Evolutionary conservation across 2,797 vertebrate genomes (phyloP).

Genomic region (Gila robusta): DNA sequence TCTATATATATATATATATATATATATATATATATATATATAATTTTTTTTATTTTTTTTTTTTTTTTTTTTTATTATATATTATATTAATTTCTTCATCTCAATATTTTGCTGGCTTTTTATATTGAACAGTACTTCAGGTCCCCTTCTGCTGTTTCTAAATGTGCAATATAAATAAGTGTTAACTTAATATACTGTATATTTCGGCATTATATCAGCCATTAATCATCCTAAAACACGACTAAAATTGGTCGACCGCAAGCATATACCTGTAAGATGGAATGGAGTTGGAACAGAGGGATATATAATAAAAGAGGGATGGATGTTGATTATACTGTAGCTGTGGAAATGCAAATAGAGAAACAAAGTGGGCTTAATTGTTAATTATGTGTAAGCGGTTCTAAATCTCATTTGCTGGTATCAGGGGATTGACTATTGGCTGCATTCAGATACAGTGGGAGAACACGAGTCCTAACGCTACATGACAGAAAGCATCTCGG

Average conservation of each 20-base stretch:
- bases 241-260: not conserved
- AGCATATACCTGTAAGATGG: not conserved
- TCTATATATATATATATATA: no score
- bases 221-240: not conserved
- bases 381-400: constrained; percentile 6
- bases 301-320: not conserved
- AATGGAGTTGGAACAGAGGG: not conserved
- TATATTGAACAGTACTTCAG: not conserved
- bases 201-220: not conserved
- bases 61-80: no score
- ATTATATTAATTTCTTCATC: not conserved
- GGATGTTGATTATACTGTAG: not conserved
- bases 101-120: not conserved
- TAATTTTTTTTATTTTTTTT: no score
- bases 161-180: not conserved
- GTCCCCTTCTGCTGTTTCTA: not conserved
- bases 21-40: no score
- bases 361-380: not conserved
- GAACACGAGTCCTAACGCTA: not conserved
- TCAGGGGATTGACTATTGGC: constrained; percentile 10
- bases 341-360: constrained; percentile 8
- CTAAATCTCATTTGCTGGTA: constrained; percentile 17
- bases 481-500: not conserved
- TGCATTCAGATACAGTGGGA: constrained; percentile 11
- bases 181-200: not conserved